Percentiles rank a stretch among this genome's conserved stretches.
Evolutionary conservation across 1,140 invertebrate species (phyloP).

Genomic region (Drosophila micromelanica): DNA sequence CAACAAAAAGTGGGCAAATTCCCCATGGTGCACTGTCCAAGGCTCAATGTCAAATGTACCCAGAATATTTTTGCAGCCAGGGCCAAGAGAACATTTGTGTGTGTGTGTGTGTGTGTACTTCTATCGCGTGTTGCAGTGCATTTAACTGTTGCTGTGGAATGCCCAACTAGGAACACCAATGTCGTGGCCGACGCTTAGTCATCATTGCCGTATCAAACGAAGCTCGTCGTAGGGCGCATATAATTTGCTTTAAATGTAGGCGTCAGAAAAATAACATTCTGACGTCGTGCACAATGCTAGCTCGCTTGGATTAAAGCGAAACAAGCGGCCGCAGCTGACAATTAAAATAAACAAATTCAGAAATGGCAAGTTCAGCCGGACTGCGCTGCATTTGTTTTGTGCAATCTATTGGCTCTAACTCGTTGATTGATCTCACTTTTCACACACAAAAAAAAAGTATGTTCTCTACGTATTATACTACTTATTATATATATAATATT

Average conservation of each 20-base stretch:
- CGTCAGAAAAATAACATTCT: too few relatives aligned
- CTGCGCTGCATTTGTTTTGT: not conserved
- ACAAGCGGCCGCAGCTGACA: conserved; percentile 1
- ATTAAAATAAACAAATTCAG: not conserved
- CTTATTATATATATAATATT: too few relatives aligned
- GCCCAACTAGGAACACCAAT: not conserved
- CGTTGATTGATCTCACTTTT: not conserved
- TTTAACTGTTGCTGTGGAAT: conserved; percentile 64
- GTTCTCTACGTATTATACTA: too few relatives aligned
- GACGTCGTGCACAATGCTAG: conserved; percentile 3
- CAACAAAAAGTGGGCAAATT: too few relatives aligned
- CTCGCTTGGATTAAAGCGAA: not conserved
- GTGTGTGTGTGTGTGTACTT: conserved; percentile 2
- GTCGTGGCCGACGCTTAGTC: conserved; percentile 11
- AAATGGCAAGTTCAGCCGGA: not conserved
- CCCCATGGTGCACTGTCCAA: too few relatives aligned
- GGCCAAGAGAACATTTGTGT: not conserved
- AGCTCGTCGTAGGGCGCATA: not conserved
- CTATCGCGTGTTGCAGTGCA: conserved; percentile 61
- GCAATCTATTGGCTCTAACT: not conserved
- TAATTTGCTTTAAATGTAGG: not conserved
- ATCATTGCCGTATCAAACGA: not conserved
- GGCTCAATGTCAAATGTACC: conserved; percentile 18
- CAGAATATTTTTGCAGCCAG: not conserved
- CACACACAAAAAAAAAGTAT: too few relatives aligned